Evolutionary conservation across 2,888 invertebrate species (phyloP), one percentile per base, ranked within the genome.

Genomic region (Alviniconcha strummeri): DNA sequence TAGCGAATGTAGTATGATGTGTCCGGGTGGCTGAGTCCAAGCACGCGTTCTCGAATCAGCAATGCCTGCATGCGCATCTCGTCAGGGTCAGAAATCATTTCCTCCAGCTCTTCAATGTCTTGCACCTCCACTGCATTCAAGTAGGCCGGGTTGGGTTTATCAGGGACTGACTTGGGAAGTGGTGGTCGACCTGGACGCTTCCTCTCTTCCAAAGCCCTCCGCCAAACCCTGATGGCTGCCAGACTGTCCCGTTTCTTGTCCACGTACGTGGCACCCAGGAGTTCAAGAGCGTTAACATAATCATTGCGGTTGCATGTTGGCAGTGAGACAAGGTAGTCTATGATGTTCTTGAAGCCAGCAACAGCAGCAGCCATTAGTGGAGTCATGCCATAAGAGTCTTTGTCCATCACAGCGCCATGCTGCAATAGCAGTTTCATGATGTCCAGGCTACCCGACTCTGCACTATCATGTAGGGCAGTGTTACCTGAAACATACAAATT

Each of bases 401-500:
- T 97, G 92, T 97, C 97, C 97, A 99, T 98, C 75, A 96, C 96
- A 17, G 98, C 99, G 78, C 97, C 97, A 93, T 97, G 96, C 74
- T 96, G 96, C 67, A 99, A 94, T 86, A 99, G 95, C 93, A 98
- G 95, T 94, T 97, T 97, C 91, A 98, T 95, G 92, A 99, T 98
- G 91, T 97, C 97, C 87, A 98, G 94, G 71, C 97, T 98, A 7
- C 99, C 99, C 83, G 98, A 97, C 94, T 99, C 99, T 0, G 98
- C 98, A 93, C 98, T 98, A 92, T 99, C 99, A 94, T 99, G 99
- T 67, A 99, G 94, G n/a, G 99, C 99, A 11, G 99, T 99, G 94
- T 99, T 99, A 57, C 95, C 95, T 94, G 90, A 64, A 75, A 79
- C 83, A 83, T 52, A 71, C 60, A 79, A 72, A 77, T n/a, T 72